Percentiles rank a stretch among this genome's conserved stretches.
phyloP scores from a whole-genome alignment of 2,113 vertebrate species.

The Mus spicilegus region DNA sequence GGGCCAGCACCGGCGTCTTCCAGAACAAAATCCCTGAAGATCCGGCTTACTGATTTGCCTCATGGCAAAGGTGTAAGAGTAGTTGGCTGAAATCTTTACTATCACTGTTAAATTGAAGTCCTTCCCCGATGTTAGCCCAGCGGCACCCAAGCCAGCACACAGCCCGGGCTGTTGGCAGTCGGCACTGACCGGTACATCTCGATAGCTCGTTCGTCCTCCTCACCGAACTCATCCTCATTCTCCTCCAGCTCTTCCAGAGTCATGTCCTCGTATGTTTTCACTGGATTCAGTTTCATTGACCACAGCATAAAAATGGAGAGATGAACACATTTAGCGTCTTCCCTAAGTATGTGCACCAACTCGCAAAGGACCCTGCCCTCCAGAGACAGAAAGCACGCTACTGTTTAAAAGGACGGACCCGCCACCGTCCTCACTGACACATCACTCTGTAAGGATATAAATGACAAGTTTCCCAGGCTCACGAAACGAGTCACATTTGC shows the following conservation, averaged over 20 bases:
- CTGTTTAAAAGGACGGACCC: slow-evolving; percentile 4
- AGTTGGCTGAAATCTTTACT: not conserved
- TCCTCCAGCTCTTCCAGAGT: slow-evolving; percentile 96
- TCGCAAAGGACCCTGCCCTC: not conserved
- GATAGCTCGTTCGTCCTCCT: slow-evolving; percentile 96
- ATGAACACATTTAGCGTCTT: not conserved
- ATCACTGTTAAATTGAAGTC: not conserved
- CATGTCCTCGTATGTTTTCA: slow-evolving; percentile 97
- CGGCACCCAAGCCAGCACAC: not conserved
- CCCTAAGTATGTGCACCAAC: not conserved
- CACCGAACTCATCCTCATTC: slow-evolving; percentile 97
- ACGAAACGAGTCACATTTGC: not conserved
- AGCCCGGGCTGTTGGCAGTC: slow-evolving; percentile 52
- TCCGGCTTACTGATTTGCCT: not conserved
- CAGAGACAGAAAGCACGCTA: not conserved
- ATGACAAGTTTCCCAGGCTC: not conserved
- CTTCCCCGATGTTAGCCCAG: slow-evolving; percentile 38
- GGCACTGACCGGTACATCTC: slow-evolving; percentile 96
- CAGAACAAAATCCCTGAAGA: not conserved
- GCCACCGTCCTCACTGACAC: accelerated
- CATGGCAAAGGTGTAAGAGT: not conserved
- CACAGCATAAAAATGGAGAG: slow-evolving; percentile 30
- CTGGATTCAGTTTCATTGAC: slow-evolving; percentile 81
- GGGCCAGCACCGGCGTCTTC: not conserved
- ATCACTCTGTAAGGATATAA: not conserved